phyloP scores from a whole-genome alignment of 2,888 invertebrate genomes.

The Eucera pruinosa region DNA sequence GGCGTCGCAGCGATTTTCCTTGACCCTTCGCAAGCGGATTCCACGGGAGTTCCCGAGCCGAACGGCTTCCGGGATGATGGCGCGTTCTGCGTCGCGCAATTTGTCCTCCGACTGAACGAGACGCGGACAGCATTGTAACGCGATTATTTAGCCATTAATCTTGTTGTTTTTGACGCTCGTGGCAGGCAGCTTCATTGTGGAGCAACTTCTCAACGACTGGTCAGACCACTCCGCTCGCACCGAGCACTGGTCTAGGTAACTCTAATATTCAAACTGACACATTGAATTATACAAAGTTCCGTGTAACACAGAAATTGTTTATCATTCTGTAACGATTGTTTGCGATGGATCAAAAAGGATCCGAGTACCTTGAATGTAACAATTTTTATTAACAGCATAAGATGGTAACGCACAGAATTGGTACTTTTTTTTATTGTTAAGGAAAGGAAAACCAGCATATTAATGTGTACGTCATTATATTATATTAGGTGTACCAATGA shows the following conservation, averaged over 20 bases:
- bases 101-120: conserved; percentile 9
- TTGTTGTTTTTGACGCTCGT: conserved; percentile 29
- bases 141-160: conserved; percentile 31
- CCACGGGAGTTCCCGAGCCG: background rate
- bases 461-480: too few species aligned
- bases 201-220: conserved; percentile 19
- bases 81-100: conserved; percentile 20
- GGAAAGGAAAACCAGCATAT: too few species aligned
- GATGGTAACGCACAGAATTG: too few species aligned
- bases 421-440: too few species aligned
- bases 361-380: too few species aligned
- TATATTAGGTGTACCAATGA: too few species aligned
- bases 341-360: too few species aligned
- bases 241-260: conserved; percentile 2
- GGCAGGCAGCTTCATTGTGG: conserved; percentile 6
- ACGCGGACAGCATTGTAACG: conserved; percentile 21
- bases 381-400: too few species aligned
- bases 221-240: conserved; percentile 10
- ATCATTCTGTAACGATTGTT: too few species aligned
- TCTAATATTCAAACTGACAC: too few species aligned
- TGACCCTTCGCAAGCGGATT: background rate
- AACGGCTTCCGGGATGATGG: conserved; percentile 18
- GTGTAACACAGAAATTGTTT: too few species aligned
- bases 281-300: too few species aligned
- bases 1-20: background rate